Conservation (phyloP, 1,140 invertebrate genomes). For the Penaeus chinensis region DNA sequence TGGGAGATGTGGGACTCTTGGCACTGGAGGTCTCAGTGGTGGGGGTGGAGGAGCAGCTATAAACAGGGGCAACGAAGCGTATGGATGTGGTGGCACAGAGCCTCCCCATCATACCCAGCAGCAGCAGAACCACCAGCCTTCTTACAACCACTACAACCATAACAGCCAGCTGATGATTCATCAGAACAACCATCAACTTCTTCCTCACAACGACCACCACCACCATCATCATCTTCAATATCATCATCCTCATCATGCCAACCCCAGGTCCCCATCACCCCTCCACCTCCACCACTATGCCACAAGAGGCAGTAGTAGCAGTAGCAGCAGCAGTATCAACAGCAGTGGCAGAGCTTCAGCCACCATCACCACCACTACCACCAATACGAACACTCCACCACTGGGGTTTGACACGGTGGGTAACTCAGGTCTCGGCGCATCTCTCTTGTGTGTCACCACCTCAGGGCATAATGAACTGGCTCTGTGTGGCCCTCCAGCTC, state of each 20-base stretch:
- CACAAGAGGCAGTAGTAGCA: constrained; percentile 52
- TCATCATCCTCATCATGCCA: constrained; percentile 44
- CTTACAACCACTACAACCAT: constrained; percentile 40
- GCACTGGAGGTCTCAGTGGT: constrained; percentile 31
- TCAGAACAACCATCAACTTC: constrained; percentile 51
- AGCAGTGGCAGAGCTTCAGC: constrained; percentile 56
- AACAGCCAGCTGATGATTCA: constrained; percentile 36
- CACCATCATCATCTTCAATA: constrained; percentile 38
- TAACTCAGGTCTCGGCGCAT: constrained; percentile 59
- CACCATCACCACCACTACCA: constrained; percentile 54
- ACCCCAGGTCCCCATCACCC: constrained; percentile 49
- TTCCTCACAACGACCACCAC: constrained; percentile 54
- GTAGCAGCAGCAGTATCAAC: constrained; percentile 57
- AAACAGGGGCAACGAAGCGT: constrained; percentile 22
- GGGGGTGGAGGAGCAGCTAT: constrained; percentile 29
- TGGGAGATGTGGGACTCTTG: constrained; percentile 54
- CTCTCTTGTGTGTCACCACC: constrained; percentile 60
- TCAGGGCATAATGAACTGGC: constrained; percentile 58
- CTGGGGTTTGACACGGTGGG: constrained; percentile 56
- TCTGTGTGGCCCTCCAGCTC: constrained; percentile 53
- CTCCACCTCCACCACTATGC: constrained; percentile 52
- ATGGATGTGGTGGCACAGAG: constrained; percentile 32
- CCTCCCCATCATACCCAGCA: constrained; percentile 1
- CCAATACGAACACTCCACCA: constrained; percentile 58
- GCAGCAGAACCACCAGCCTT: constrained; percentile 42